Conservation (phyloP, 2,113 vertebrate species). For the Zosterops borbonicus region DNA sequence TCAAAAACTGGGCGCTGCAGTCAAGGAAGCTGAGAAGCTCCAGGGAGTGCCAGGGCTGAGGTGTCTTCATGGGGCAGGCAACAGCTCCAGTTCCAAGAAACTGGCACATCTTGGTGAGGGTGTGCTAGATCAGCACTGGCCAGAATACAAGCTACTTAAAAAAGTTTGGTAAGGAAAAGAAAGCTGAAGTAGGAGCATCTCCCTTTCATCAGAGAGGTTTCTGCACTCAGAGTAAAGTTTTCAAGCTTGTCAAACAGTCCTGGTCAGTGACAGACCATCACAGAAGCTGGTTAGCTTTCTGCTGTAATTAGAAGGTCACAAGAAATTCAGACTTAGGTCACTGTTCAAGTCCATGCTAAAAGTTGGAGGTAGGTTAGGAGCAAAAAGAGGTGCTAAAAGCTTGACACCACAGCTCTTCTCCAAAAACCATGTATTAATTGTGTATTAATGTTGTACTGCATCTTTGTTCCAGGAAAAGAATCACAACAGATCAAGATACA, state of each 20-base stretch:
- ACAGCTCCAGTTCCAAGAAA: neutral
- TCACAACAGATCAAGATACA: neutral
- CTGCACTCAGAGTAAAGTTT: neutral
- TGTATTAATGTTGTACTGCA: neutral
- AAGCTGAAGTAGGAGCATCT: neutral
- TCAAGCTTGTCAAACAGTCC: neutral
- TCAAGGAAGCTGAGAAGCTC: neutral
- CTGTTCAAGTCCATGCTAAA: neutral
- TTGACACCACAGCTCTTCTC: neutral
- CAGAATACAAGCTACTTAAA: neutral
- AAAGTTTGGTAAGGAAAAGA: neutral
- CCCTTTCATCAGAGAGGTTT: neutral
- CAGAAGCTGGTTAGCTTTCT: neutral
- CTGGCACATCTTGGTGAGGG: neutral
- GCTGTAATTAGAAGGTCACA: neutral
- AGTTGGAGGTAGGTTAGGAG: neutral
- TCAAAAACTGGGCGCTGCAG: neutral
- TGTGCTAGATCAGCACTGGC: neutral
- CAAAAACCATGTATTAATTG: accelerated
- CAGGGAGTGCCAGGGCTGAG: accelerated
- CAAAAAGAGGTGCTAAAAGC: neutral
- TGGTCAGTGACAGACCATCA: neutral
- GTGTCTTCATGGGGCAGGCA: neutral
- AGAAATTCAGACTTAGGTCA: neutral
- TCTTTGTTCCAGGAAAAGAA: neutral